Evolutionary conservation across 2,113 vertebrate genomes (phyloP).

Genomic region (Corythornis madagascariensis): DNA sequence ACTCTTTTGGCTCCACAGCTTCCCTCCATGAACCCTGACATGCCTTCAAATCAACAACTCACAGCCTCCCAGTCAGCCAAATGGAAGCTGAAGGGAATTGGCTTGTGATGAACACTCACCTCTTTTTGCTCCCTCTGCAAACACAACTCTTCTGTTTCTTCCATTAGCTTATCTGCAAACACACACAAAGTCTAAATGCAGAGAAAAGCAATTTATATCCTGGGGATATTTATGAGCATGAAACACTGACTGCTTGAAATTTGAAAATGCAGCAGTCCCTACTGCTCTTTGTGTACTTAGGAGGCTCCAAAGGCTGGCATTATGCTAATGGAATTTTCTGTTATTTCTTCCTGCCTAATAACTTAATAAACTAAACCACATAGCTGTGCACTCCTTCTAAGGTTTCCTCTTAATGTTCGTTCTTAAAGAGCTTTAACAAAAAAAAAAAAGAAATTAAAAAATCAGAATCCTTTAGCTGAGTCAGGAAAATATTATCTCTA

Average conservation of each 20-base stretch:
- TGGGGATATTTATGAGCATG: neutral
- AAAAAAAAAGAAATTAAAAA: neutral
- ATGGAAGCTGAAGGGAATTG: neutral
- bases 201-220: neutral
- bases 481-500: neutral
- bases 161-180: slow-evolving; percentile 94
- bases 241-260: neutral
- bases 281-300: neutral
- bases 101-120: slow-evolving; percentile 63
- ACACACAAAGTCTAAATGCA: neutral
- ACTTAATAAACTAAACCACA: neutral
- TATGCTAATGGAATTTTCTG: neutral
- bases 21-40: neutral
- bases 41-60: neutral
- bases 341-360: neutral
- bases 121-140: slow-evolving; percentile 92
- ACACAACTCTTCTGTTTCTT: slow-evolving; percentile 94
- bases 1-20: neutral
- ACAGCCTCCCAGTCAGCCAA: neutral
- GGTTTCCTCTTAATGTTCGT: neutral
- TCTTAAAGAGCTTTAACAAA: neutral
- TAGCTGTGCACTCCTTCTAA: neutral
- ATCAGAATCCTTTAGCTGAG: neutral
- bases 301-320: neutral
- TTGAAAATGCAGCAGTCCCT: neutral